Evolutionary conservation across 2,888 invertebrate species (phyloP).

Genomic region (Apoderus coryli): DNA sequence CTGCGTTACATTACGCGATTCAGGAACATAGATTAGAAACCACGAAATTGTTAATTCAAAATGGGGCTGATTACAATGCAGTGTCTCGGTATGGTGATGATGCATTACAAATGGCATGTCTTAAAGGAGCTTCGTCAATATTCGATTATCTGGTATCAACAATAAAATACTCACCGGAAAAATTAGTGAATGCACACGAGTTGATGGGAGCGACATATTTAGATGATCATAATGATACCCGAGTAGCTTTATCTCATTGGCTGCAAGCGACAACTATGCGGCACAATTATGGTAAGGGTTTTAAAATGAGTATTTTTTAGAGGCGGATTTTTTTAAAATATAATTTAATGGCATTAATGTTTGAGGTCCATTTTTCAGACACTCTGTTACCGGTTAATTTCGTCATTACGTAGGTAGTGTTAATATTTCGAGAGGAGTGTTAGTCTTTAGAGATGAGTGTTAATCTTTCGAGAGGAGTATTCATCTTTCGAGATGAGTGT

Average conservation of each 20-base stretch:
- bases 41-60: conserved; percentile 60
- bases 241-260: conserved; percentile 63
- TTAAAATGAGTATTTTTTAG: too few species aligned
- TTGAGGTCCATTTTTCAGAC: too few species aligned
- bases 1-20: conserved; percentile 88
- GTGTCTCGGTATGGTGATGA: conserved; percentile 74
- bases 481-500: too few species aligned
- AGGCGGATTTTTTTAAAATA: conserved; percentile 1
- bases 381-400: too few species aligned
- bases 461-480: too few species aligned
- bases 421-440: too few species aligned
- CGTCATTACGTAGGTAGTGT: too few species aligned
- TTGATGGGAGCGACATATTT: conserved; percentile 77
- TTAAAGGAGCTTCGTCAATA: conserved; percentile 61
- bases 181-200: conserved; percentile 75
- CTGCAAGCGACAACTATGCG: conserved; percentile 58
- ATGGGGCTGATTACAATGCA: conserved; percentile 66
- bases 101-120: conserved; percentile 73
- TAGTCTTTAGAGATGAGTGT: too few species aligned
- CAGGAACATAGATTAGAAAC: conserved; percentile 72
- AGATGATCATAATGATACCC: conserved; percentile 71
- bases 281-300: conserved; percentile 25
- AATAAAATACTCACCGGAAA: conserved; percentile 46
- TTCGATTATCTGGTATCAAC: conserved; percentile 53
- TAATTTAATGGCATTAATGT: neutral